phyloP scores from a whole-genome alignment of 2,797 vertebrate genomes.

The Tiaroga cobitis region DNA sequence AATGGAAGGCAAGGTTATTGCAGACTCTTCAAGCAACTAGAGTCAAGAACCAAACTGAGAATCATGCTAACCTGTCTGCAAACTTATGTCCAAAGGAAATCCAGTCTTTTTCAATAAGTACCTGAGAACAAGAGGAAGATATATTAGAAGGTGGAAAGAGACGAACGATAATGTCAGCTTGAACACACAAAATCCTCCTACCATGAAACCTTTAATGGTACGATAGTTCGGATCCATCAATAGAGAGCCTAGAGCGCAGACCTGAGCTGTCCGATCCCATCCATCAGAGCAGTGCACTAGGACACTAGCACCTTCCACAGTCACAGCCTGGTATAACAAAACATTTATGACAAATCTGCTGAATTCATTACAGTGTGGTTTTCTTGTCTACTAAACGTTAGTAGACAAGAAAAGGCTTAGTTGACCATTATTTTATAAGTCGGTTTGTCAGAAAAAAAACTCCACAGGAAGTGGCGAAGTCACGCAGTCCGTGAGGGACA shows the following conservation, averaged over 20 bases:
- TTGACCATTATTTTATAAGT: too few relatives aligned
- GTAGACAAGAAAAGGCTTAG: too few relatives aligned
- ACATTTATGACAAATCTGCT: not conserved
- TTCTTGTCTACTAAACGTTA: too few relatives aligned
- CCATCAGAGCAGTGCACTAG: conserved; percentile 97
- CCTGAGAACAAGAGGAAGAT: conserved; percentile 72
- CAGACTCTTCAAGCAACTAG: not conserved
- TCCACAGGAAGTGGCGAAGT: too few relatives aligned
- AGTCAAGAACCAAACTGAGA: not conserved
- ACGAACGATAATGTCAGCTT: not conserved
- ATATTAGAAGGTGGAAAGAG: not conserved
- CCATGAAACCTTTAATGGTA: conserved; percentile 97
- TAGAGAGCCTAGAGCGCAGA: conserved; percentile 91
- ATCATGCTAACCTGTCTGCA: conserved; percentile 86
- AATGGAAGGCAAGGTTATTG: not conserved
- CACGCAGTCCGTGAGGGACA: too few relatives aligned
- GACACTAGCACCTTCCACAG: conserved; percentile 90
- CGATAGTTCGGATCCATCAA: conserved; percentile 96
- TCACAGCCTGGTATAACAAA: conserved; percentile 82
- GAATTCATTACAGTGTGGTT: not conserved
- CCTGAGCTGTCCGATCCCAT: conserved; percentile 97
- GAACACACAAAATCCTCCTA: conserved; percentile 62
- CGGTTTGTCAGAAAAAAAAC: too few relatives aligned
- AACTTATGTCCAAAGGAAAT: conserved; percentile 99
- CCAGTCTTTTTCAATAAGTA: conserved; percentile 99